These are phyloP conservation scores for Limonius californicus DNA, from an alignment of 1,140 invertebrate genomes.

Conservation along the genomic window DNA sequence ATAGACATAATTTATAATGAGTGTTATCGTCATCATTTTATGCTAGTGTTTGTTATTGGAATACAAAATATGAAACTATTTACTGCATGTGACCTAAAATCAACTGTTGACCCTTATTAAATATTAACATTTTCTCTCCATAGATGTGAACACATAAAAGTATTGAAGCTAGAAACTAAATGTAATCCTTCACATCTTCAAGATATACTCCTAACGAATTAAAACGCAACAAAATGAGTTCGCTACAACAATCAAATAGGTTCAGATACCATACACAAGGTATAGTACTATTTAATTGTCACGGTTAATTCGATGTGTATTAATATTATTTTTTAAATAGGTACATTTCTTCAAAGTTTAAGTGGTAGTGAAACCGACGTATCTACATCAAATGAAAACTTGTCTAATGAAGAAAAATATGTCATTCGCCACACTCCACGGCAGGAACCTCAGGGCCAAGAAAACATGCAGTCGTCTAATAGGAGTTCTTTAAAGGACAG, in stretches of 20 bases:
- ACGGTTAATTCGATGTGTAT: constrained; percentile 9
- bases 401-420: constrained; percentile 81
- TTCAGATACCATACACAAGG: constrained; percentile 20
- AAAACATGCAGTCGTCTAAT: constrained; percentile 67
- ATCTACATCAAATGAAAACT: constrained; percentile 84
- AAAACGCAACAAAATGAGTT: constrained; percentile 21
- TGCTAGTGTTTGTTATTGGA: not conserved
- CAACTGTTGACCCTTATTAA: not conserved
- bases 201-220: too few relatives aligned
- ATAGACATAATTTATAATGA: constrained; percentile 8
- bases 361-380: constrained; percentile 88
- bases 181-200: not conserved
- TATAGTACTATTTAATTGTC: not conserved
- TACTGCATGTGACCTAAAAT: not conserved
- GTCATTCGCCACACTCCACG: constrained; percentile 76
- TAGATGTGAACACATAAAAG: constrained; percentile 29
- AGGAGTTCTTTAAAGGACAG: constrained; percentile 68
- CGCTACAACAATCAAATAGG: constrained; percentile 22
- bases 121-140: not conserved
- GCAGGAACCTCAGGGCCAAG: constrained; percentile 90
- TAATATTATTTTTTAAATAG: constrained; percentile 13
- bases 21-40: constrained; percentile 14
- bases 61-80: not conserved
- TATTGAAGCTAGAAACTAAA: constrained; percentile 8
- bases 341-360: constrained; percentile 62